Evolutionary conservation across 2,797 vertebrate species (phyloP).

Genomic region (Betta splendens): DNA sequence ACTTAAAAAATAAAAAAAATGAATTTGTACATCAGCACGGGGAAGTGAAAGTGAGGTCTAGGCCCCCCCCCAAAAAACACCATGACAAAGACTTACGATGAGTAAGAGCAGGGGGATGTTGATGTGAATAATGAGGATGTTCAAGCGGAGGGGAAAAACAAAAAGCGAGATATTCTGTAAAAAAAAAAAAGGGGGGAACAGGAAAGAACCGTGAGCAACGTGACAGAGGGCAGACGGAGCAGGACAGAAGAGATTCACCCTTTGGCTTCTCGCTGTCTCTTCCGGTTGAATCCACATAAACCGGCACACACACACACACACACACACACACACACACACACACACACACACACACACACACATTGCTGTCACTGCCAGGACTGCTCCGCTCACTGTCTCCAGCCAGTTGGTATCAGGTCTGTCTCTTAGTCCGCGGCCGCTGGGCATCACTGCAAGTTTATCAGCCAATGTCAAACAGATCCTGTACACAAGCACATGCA

Average conservation of each 20-base stretch:
- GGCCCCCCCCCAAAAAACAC: conserved; percentile 15
- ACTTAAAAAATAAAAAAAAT: no score
- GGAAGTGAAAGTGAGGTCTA: conserved; percentile 30
- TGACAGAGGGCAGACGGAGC: conserved; percentile 58
- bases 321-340: no score
- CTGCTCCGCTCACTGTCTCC: conserved; percentile 56
- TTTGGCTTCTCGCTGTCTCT: conserved; percentile 56
- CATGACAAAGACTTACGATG: conserved; percentile 33
- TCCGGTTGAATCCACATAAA: conserved; percentile 47
- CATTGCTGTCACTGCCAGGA: conserved; percentile 28
- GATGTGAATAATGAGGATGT: conserved; percentile 25
- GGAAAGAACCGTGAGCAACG: conserved; percentile 37
- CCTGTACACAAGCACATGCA: conserved; percentile 25
- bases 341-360: conserved; percentile 29
- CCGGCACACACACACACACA: conserved; percentile 27
- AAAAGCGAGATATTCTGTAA: conserved; percentile 5
- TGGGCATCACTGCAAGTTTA: conserved; percentile 36
- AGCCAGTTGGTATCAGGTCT: conserved; percentile 48
- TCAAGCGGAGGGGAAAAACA: neutral
- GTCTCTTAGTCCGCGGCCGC: conserved; percentile 25
- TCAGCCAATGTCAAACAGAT: conserved; percentile 48
- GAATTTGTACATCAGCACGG: conserved; percentile 1
- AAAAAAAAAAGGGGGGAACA: conserved; percentile 13
- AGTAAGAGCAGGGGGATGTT: conserved; percentile 28
- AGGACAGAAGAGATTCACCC: conserved; percentile 52